These are phyloP conservation scores for Bombylius major DNA, from an alignment of 2,888 invertebrate species.

Conservation along the genomic window DNA sequence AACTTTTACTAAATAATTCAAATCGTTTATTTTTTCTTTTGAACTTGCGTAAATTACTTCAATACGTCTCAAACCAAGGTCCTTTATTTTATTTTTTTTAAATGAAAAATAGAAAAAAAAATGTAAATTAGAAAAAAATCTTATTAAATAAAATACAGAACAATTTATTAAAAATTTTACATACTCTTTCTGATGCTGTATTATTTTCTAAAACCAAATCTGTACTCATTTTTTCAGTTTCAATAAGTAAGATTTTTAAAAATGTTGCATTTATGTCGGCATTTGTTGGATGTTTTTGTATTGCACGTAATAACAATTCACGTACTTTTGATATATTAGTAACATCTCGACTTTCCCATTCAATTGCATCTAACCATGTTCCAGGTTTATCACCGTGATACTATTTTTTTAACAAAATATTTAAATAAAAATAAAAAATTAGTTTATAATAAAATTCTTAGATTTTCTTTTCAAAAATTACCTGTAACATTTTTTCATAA, in stretches of 20 bases:
- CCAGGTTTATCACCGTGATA: constrained; percentile 60
- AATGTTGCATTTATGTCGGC: constrained; percentile 57
- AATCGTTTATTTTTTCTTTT: constrained; percentile 41
- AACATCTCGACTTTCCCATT: constrained; percentile 60
- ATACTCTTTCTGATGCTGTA: constrained; percentile 18
- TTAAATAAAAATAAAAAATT: no score
- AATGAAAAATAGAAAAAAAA: background rate
- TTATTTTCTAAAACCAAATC: constrained; percentile 37
- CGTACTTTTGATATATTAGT: constrained; percentile 56
- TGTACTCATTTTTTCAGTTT: constrained; percentile 21
- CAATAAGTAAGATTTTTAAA: constrained; percentile 39
- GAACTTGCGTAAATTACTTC: constrained; percentile 49
- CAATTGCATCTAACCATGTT: constrained; percentile 68
- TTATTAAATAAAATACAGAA: no score
- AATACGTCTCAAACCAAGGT: constrained; percentile 41
- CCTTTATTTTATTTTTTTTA: background rate
- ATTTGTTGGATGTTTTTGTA: constrained; percentile 60
- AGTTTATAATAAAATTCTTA: no score
- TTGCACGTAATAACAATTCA: constrained; percentile 57
- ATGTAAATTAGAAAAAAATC: no score
- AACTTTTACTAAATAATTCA: constrained; percentile 46
- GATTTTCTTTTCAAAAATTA: constrained; percentile 20
- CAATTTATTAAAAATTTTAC: background rate
- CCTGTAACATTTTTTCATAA: constrained; percentile 50
- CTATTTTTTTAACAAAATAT: constrained; percentile 25